Percentiles rank a stretch among this genome's conserved stretches.
These are phyloP conservation scores for Leptestheria dahalacensis DNA, from an alignment of 1,140 invertebrate species.

Conservation along the genomic window DNA sequence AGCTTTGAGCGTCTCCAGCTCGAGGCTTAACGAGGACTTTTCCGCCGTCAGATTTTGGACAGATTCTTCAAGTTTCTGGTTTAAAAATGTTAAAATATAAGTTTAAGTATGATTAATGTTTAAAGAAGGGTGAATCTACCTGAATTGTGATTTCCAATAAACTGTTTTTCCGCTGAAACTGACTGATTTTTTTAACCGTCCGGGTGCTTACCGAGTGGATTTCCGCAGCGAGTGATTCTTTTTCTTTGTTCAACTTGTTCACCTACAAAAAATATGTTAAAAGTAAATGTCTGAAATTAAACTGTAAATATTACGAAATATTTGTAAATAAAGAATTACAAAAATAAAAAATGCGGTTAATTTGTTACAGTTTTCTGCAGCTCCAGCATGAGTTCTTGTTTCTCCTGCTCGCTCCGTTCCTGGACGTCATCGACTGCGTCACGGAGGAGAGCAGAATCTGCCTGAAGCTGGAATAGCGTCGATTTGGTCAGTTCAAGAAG, in stretches of 20 bases:
- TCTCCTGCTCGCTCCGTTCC: background rate
- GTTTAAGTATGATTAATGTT: background rate
- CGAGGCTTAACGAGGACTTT: background rate
- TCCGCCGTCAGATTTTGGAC: background rate
- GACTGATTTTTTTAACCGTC: background rate
- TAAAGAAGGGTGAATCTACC: too few species aligned
- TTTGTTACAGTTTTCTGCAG: background rate
- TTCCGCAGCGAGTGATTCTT: background rate
- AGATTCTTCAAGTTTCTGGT: constrained; percentile 7
- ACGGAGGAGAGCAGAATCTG: background rate
- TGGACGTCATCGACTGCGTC: background rate
- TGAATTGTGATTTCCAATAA: background rate
- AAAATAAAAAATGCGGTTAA: too few species aligned
- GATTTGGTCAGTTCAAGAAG: background rate
- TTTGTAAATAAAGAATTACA: too few species aligned
- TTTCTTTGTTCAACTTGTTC: background rate
- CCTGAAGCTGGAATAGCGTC: background rate
- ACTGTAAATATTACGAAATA: too few species aligned
- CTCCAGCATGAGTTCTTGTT: background rate
- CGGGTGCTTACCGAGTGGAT: background rate
- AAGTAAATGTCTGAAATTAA: background rate
- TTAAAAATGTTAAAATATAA: background rate
- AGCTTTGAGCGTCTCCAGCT: constrained; percentile 3
- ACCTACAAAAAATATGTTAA: background rate
- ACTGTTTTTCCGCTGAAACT: background rate